Evolutionary conservation across 1,140 invertebrate genomes (phyloP).

Genomic region (Cotesia vestalis): DNA sequence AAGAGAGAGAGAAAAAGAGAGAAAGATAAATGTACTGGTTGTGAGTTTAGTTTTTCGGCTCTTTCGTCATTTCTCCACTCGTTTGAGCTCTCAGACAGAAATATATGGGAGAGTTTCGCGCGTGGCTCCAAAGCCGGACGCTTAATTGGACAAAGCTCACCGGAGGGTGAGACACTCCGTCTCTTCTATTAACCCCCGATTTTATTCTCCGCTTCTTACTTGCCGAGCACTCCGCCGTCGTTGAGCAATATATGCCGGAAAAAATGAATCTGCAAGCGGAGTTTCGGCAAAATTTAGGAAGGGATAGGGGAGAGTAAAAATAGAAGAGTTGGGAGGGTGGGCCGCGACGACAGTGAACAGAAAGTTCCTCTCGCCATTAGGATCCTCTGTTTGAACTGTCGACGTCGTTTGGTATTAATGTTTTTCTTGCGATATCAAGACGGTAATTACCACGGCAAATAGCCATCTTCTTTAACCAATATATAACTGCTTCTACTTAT

Average conservation of each 20-base stretch:
- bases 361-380: slow-evolving; percentile 53
- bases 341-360: slow-evolving; percentile 13
- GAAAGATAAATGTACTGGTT: slow-evolving; percentile 34
- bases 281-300: background rate
- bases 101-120: slow-evolving; percentile 53
- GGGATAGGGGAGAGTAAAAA: background rate
- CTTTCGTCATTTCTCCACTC: slow-evolving; percentile 41
- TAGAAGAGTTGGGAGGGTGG: background rate
- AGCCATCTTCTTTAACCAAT: slow-evolving; percentile 35
- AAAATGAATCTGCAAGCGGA: slow-evolving; percentile 45
- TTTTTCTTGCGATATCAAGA: slow-evolving; percentile 56
- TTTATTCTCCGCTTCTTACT: slow-evolving; percentile 49
- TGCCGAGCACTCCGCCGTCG: slow-evolving; percentile 32
- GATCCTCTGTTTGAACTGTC: slow-evolving; percentile 56
- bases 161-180: background rate
- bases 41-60: slow-evolving; percentile 25
- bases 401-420: slow-evolving; percentile 58
- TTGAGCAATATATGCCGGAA: slow-evolving; percentile 53
- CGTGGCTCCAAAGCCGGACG: slow-evolving; percentile 58
- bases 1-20: slow-evolving; percentile 19
- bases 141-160: slow-evolving; percentile 65
- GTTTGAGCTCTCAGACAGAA: slow-evolving; percentile 57
- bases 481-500: background rate
- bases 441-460: slow-evolving; percentile 55
- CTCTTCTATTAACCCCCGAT: background rate